A percentile compares a stretch with the other conserved stretches of the same genome.
These are phyloP conservation scores for Tretioscincus oriximinensis DNA, from an alignment of 2,113 vertebrate species.

Conservation along the genomic window DNA sequence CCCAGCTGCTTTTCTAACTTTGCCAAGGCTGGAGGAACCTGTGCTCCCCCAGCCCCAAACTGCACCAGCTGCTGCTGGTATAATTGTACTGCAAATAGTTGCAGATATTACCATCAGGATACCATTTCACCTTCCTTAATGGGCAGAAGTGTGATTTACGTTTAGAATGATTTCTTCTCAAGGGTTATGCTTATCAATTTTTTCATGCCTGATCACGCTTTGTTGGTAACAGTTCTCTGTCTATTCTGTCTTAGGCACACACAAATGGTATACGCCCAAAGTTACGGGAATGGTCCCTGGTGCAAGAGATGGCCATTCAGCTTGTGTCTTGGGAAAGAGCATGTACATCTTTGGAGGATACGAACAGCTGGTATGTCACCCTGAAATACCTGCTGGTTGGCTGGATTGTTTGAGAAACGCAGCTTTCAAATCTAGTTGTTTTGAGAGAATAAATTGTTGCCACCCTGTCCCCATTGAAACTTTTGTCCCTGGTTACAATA, in stretches of 20 bases:
- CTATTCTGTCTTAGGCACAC: constrained; percentile 76
- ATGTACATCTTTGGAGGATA: constrained; percentile 99
- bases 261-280: constrained; percentile 92
- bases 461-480: not conserved
- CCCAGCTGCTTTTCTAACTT: too few species aligned
- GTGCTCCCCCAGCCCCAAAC: too few species aligned
- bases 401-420: not conserved
- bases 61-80: too few species aligned
- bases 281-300: constrained; percentile 91
- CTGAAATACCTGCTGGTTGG: constrained; percentile 2
- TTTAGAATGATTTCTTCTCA: not conserved
- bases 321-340: constrained; percentile 88
- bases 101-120: not conserved
- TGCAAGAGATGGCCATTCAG: constrained; percentile 93
- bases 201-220: not conserved
- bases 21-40: too few species aligned
- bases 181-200: not conserved
- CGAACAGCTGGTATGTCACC: constrained; percentile 89
- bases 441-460: not conserved
- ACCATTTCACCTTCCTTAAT: not conserved
- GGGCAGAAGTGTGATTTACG: not conserved
- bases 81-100: not conserved
- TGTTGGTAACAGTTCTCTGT: constrained; percentile 13
- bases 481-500: too few species aligned
- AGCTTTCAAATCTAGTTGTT: not conserved